Conservation (phyloP, 2,888 invertebrate genomes). For the Orthosia gracilis region DNA sequence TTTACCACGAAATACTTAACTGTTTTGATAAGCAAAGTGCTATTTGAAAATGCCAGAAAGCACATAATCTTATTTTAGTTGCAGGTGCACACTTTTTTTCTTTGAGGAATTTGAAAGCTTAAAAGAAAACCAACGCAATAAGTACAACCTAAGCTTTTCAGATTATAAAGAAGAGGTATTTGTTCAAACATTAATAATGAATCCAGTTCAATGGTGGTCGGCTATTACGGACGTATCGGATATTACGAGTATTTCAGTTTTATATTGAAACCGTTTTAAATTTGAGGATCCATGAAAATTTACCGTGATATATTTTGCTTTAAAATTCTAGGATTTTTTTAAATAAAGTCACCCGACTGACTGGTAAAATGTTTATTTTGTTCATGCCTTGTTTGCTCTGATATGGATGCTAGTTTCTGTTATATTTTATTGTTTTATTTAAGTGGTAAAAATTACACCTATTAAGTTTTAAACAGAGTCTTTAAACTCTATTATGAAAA, state of each 20-base stretch:
- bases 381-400: background rate
- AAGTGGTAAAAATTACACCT: background rate
- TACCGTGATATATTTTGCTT: conserved; percentile 11
- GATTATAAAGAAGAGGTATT: conserved; percentile 12
- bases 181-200: conserved; percentile 25
- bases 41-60: background rate
- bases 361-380: background rate
- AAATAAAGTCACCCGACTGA: background rate
- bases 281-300: conserved; percentile 4
- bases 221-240: background rate
- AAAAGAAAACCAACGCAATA: conserved; percentile 1
- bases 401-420: too few relatives aligned
- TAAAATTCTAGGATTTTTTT: conserved; percentile 7
- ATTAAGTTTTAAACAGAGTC: background rate
- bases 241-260: conserved; percentile 20
- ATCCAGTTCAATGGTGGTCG: conserved; percentile 10
- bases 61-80: background rate
- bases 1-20: background rate
- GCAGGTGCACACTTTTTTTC: background rate
- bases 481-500: too few relatives aligned
- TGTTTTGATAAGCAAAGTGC: background rate
- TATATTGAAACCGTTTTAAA: conserved; percentile 21
- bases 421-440: background rate
- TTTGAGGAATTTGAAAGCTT: background rate
- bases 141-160: background rate